Evolutionary conservation across 1,140 invertebrate genomes (phyloP).

Genomic region (Eupristina koningsbergeri): DNA sequence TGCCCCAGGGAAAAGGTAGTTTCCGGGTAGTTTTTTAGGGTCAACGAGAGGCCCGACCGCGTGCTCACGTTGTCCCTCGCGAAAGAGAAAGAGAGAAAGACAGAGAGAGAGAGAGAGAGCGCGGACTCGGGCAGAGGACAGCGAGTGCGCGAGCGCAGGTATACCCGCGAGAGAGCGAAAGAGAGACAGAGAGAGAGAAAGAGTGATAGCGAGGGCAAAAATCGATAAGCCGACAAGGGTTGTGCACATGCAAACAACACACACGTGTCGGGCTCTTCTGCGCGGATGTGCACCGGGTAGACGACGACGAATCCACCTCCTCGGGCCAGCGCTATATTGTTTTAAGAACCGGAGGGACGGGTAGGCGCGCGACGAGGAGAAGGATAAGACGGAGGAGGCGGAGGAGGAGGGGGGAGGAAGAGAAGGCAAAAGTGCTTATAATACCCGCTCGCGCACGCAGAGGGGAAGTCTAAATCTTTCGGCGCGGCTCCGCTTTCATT

Average conservation of each 20-base stretch:
- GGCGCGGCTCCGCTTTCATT: neutral
- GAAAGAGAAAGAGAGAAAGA: neutral
- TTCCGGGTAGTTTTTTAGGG: no score
- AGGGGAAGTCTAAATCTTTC: slow-evolving; percentile 12
- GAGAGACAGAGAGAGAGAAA: neutral
- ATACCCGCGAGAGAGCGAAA: neutral
- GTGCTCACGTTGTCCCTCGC: neutral
- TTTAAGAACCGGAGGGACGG: neutral
- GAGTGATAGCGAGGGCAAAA: slow-evolving; percentile 40
- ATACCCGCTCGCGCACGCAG: slow-evolving; percentile 2
- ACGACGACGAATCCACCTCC: neutral
- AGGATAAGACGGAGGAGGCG: neutral
- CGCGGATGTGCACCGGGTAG: neutral
- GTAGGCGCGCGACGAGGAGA: neutral
- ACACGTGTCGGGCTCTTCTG: neutral
- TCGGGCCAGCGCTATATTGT: neutral
- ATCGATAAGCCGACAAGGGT: slow-evolving; percentile 34
- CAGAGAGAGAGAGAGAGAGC: no score
- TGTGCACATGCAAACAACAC: neutral
- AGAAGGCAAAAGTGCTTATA: slow-evolving; percentile 9
- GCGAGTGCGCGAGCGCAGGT: neutral
- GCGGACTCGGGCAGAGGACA: no score
- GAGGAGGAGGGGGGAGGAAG: neutral
- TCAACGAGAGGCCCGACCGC: neutral
- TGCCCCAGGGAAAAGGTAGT: no score